Base-by-base conservation (phyloP, 30 jellyfish, hydroid and myxozoan genomes). In the Aurelia coerulea region DNA sequence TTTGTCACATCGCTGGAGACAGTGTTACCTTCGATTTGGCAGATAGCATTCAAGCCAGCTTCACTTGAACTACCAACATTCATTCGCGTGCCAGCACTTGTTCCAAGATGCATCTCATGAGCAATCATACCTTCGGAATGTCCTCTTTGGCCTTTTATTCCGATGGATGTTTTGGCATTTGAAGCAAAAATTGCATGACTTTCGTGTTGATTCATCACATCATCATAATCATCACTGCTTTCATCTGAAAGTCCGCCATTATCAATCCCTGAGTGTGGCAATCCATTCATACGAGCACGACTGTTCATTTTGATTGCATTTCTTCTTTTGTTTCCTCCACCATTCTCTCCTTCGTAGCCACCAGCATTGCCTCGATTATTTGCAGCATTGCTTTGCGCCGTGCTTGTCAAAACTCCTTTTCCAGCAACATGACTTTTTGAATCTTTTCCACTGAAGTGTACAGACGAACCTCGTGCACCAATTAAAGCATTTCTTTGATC, bases 211-310 rank as follows among this genome's bases (percentile, higher is more conserved):
- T 23, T 60, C 35, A 9, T 46, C 56, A 46, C 15, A 46, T 60
- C 70, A 60, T 17, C 35, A 17, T 60, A n/a, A 60, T 60, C 70
- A 60, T 23, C 70, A 10, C 8, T 10, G 13, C 70, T 60, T n/a
- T 23, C 83, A 73, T 42, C 46, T 23, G 49, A 73, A 17, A 73
- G 62, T 14, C 83, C 83, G 5, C n/a, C 69, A 23, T 73, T 73
- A n/a, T 73, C 83, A 73, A 73, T 46, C 32, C 83, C 83, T 17
- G 83, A 10, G 52, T 46, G 13, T 46, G 56, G 2, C 14, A 46
- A 6, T 46, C 54, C 34, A 16, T 11, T 49, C 32, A 52, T 12
- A n/a, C 68, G 83, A 42, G 68, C 83, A 42, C 23, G 83, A 5
- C 49, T 73, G 10, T 42, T 73, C 34, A 29, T 12, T 33, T 73